A percentile compares a stretch with the other conserved stretches of the same genome.
phyloP scores from a whole-genome alignment of 1,140 invertebrate genomes.

The Meteorus sp. region DNA sequence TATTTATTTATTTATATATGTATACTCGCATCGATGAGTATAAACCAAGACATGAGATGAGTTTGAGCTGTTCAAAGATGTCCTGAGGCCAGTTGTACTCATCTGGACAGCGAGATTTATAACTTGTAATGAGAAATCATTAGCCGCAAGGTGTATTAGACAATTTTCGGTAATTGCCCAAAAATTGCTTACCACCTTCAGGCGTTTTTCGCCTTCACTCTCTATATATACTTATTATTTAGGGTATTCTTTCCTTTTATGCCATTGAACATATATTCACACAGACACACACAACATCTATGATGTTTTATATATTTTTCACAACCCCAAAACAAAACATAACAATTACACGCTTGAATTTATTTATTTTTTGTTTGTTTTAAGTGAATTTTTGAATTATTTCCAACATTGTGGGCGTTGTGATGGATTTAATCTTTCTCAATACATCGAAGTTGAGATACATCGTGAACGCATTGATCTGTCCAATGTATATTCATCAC shows the following conservation, averaged over 20 bases:
- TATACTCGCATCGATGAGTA: constrained; percentile 28
- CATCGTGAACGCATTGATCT: not conserved
- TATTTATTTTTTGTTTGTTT: no score
- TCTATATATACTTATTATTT: not conserved
- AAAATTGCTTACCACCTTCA: constrained; percentile 41
- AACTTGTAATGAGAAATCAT: constrained; percentile 60
- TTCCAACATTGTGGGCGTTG: no score
- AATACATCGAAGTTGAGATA: no score
- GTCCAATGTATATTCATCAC: not conserved
- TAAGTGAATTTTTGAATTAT: no score
- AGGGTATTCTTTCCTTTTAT: constrained; percentile 10
- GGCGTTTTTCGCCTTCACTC: not conserved
- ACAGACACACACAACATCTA: constrained; percentile 15
- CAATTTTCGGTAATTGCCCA: constrained; percentile 55
- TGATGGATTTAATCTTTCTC: no score
- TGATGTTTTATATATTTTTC: no score
- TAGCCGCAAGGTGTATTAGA: constrained; percentile 56
- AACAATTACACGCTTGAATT: no score
- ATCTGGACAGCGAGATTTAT: constrained; percentile 49
- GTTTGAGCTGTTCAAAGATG: constrained; percentile 13
- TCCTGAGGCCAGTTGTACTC: constrained; percentile 14
- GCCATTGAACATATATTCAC: constrained; percentile 14
- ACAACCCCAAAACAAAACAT: no score
- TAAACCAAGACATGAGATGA: no score
- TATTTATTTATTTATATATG: constrained; percentile 37